Conservation (phyloP, 2,113 vertebrate genomes). For the Cairina moschata region DNA sequence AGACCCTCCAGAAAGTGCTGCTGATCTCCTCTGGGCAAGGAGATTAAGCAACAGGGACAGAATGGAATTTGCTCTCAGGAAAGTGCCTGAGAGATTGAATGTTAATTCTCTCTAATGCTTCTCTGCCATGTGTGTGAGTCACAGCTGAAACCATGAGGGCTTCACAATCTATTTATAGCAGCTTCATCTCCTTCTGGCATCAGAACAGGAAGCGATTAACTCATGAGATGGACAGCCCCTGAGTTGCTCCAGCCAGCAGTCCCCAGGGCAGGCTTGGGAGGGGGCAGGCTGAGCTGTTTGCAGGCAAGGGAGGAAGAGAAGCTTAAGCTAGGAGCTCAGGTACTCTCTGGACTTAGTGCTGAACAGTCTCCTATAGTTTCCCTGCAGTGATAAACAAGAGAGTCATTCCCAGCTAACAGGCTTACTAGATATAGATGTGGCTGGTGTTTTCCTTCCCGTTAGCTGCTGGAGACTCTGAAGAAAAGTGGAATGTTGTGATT, state of each 20-base stretch:
- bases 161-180: constrained; percentile 60
- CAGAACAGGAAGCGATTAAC: constrained; percentile 45
- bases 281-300: background rate
- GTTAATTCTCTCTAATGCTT: constrained; percentile 71
- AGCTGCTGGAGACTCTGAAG: background rate
- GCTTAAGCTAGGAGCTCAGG: background rate
- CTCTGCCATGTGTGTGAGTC: constrained; percentile 46
- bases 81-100: constrained; percentile 42
- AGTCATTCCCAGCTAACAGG: background rate
- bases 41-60: constrained; percentile 26
- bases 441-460: background rate
- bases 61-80: background rate
- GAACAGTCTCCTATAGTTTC: background rate
- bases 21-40: background rate
- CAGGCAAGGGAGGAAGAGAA: background rate
- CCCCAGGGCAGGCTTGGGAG: background rate
- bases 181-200: constrained; percentile 60
- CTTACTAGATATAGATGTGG: background rate
- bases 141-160: constrained; percentile 32
- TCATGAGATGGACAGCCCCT: background rate
- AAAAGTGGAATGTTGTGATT: background rate
- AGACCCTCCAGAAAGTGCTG: background rate
- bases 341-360: background rate
- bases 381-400: background rate
- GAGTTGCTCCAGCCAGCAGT: background rate